These are phyloP conservation scores for Vulpes vulpes DNA, from an alignment of 2,113 vertebrate species.

Conservation along the genomic window DNA sequence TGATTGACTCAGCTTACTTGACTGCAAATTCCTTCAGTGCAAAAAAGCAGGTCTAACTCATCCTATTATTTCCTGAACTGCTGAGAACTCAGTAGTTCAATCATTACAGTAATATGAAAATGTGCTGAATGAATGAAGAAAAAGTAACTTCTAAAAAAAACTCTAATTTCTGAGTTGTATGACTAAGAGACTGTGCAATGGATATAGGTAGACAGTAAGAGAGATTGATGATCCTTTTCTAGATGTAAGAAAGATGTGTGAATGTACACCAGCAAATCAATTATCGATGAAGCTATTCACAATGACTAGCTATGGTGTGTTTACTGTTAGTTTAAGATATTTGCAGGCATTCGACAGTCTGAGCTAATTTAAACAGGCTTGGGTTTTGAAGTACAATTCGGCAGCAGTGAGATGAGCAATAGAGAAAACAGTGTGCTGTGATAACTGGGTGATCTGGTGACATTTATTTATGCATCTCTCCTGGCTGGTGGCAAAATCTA, in stretches of 20 bases:
- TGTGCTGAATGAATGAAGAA: neutral
- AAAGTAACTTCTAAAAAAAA: neutral
- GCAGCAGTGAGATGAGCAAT: slow-evolving; percentile 56
- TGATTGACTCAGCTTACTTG: neutral
- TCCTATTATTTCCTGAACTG: neutral
- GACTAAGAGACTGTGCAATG: neutral
- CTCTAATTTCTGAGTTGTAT: neutral
- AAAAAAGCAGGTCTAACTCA: neutral
- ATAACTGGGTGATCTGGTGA: slow-evolving; percentile 38
- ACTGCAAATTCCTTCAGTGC: neutral
- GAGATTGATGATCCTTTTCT: neutral
- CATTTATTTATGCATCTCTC: slow-evolving; percentile 55
- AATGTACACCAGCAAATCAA: neutral
- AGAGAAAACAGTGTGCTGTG: neutral
- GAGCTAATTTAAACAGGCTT: slow-evolving; percentile 47
- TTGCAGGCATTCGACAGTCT: neutral
- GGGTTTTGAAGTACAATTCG: slow-evolving; percentile 25
- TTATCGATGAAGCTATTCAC: neutral
- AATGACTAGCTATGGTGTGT: neutral
- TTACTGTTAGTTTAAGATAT: slow-evolving; percentile 56
- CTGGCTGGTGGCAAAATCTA: neutral
- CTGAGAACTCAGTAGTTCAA: neutral
- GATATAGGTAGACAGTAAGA: neutral
- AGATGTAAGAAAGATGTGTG: neutral
- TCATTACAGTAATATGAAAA: neutral